phyloP scores from a whole-genome alignment of 2,888 invertebrate species.

The Epinotia demarniana region DNA sequence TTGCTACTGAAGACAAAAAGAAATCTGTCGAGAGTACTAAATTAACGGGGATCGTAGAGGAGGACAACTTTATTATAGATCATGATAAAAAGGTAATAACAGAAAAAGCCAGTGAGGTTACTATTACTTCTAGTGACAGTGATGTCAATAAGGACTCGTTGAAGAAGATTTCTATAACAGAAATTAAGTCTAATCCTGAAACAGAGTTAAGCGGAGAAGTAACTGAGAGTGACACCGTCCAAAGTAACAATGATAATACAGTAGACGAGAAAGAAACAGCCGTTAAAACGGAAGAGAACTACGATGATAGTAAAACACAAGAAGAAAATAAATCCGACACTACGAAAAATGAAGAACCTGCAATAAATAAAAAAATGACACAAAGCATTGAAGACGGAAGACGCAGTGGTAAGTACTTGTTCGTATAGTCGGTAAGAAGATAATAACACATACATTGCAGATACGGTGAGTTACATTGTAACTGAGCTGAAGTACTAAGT shows the following conservation, averaged over 20 bases:
- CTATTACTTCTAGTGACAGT: background rate
- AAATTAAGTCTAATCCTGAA: slow-evolving; percentile 44
- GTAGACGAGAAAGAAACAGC: slow-evolving; percentile 41
- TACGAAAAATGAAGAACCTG: slow-evolving; percentile 13
- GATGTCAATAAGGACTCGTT: slow-evolving; percentile 47
- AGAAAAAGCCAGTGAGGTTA: slow-evolving; percentile 47
- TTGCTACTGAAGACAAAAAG: slow-evolving; percentile 49
- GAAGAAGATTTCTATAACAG: slow-evolving; percentile 53
- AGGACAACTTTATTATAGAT: slow-evolving; percentile 62
- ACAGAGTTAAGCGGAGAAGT: slow-evolving; percentile 44
- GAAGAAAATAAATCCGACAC: slow-evolving; percentile 22
- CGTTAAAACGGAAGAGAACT: slow-evolving; percentile 39
- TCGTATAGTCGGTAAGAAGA: background rate
- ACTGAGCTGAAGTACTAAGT: background rate
- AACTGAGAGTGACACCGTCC: slow-evolving; percentile 47
- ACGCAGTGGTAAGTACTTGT: slow-evolving; percentile 50
- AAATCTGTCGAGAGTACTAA: slow-evolving; percentile 47
- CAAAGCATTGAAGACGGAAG: slow-evolving; percentile 46
- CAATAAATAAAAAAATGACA: slow-evolving; percentile 46
- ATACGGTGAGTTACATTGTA: background rate
- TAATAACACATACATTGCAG: background rate
- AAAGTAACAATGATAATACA: slow-evolving; percentile 45
- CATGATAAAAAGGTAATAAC: slow-evolving; percentile 60
- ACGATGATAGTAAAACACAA: slow-evolving; percentile 41
- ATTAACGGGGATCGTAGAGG: slow-evolving; percentile 50